These are phyloP conservation scores for Polyodon spathula DNA, from an alignment of 2,113 vertebrate species.

Conservation along the genomic window DNA sequence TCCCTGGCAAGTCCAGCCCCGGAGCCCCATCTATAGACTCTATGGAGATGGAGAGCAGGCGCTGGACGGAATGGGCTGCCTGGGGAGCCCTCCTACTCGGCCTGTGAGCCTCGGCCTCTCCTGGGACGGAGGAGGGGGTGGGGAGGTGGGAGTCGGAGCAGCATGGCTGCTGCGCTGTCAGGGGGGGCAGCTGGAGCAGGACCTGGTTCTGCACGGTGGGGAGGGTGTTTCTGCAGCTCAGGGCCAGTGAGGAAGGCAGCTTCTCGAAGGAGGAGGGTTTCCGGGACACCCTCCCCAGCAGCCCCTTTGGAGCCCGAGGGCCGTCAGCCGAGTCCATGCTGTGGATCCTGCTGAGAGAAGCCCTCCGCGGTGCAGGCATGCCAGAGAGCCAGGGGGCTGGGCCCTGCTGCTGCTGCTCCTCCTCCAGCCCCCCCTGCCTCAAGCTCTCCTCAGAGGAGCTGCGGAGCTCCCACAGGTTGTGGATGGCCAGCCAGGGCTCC, in stretches of 20 bases:
- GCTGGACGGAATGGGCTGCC: not conserved
- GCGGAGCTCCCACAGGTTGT: conserved; percentile 40
- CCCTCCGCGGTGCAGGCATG: not conserved
- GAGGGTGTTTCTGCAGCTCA: conserved; percentile 26
- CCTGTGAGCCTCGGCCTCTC: not conserved
- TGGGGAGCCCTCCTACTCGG: not conserved
- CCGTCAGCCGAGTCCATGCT: not conserved
- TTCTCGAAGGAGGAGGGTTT: not conserved
- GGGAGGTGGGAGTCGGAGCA: conserved; percentile 25
- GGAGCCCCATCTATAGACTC: conserved; percentile 1
- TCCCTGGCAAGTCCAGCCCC: conserved; percentile 5
- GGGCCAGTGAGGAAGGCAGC: conserved; percentile 11
- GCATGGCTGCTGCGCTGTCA: conserved; percentile 13
- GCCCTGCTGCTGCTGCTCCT: conserved; percentile 13
- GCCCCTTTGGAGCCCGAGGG: not conserved
- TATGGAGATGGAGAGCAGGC: conserved; percentile 7
- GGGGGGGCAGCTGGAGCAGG: conserved; percentile 24
- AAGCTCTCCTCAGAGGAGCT: conserved; percentile 32
- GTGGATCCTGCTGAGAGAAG: conserved; percentile 7
- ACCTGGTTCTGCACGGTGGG: conserved; percentile 17
- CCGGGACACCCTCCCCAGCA: not conserved
- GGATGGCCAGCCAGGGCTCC: conserved; percentile 45
- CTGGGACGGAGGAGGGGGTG: not conserved
- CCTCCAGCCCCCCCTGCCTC: conserved; percentile 12
- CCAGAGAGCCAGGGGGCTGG: not conserved